phyloP scores from a whole-genome alignment of 2,113 vertebrate species.

The Tringa solitaria region DNA sequence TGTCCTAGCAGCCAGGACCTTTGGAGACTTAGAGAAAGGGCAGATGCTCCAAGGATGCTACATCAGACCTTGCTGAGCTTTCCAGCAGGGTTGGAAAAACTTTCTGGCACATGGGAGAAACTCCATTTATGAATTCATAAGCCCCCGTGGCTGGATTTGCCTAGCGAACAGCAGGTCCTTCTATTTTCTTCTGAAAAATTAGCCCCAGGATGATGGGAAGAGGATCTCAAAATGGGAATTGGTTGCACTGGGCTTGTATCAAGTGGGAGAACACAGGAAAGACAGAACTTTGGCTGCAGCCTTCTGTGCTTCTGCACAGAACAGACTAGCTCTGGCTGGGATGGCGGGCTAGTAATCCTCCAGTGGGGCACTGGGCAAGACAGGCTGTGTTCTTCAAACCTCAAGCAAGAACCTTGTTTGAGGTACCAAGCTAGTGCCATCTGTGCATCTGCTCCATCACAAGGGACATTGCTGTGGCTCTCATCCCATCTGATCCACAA shows the following conservation, averaged over 20 bases:
- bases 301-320: neutral
- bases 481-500: neutral
- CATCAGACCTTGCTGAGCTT: neutral
- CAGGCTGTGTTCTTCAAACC: neutral
- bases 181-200: neutral
- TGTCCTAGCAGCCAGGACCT: neutral
- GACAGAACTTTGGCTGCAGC: neutral
- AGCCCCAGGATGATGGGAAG: neutral
- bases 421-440: neutral
- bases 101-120: neutral
- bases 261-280: neutral
- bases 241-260: neutral
- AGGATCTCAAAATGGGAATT: neutral
- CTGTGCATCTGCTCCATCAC: neutral
- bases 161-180: neutral
- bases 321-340: neutral
- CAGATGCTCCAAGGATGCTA: neutral
- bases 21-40: neutral
- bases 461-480: fast-evolving
- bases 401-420: neutral
- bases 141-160: neutral
- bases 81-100: neutral
- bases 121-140: neutral
- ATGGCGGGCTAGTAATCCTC: neutral
- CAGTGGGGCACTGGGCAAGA: neutral